Percentiles rank a stretch among this genome's conserved stretches.
phyloP scores from a whole-genome alignment of 2,797 vertebrate genomes.

The Diplodus puntazzo region DNA sequence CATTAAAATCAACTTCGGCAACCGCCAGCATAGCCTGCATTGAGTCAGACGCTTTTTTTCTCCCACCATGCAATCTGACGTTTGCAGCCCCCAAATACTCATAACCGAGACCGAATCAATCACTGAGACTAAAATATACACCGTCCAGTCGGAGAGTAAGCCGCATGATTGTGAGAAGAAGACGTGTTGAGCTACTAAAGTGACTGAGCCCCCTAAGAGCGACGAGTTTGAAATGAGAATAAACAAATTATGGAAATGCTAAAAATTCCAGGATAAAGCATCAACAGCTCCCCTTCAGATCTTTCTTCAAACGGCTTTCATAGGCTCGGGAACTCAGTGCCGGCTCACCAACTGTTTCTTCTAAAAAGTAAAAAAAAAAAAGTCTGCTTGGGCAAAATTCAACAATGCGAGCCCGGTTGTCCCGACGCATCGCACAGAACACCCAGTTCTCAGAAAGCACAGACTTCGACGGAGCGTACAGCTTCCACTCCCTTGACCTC shows the following conservation, averaged over 20 bases:
- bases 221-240: background rate
- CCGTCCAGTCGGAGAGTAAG: background rate
- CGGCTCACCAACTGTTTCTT: conserved; percentile 37
- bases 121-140: conserved; percentile 5
- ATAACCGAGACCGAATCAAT: conserved; percentile 12
- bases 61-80: conserved; percentile 24
- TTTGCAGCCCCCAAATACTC: conserved; percentile 42
- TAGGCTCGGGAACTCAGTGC: background rate
- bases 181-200: no score
- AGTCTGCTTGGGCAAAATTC: conserved; percentile 14
- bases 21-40: conserved; percentile 6
- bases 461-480: conserved; percentile 4
- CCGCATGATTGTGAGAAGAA: background rate
- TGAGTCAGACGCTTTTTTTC: conserved; percentile 52
- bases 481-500: conserved; percentile 19
- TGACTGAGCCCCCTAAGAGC: no score
- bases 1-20: conserved; percentile 29
- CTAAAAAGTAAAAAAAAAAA: conserved; percentile 20
- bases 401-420: background rate
- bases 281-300: background rate
- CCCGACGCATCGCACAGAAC: background rate
- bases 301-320: conserved; percentile 16
- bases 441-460: background rate
- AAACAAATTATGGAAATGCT: background rate
- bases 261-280: background rate